phyloP scores from a whole-genome alignment of 1,140 invertebrate genomes.

The Hylyphantes graminicola region DNA sequence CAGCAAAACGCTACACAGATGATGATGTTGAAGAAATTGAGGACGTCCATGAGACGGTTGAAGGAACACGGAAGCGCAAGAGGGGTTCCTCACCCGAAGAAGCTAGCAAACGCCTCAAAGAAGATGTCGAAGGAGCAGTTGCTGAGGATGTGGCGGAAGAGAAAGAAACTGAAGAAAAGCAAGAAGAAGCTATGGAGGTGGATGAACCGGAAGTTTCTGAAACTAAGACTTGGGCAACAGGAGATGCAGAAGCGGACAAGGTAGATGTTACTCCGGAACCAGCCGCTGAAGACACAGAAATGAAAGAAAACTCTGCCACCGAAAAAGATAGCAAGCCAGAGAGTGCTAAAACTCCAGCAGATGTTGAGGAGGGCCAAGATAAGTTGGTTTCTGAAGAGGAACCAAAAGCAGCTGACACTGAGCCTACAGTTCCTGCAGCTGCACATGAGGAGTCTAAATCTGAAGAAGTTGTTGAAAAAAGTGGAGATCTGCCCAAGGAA shows the following conservation, averaged over 20 bases:
- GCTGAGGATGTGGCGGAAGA: slow-evolving; percentile 5
- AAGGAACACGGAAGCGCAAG: slow-evolving; percentile 21
- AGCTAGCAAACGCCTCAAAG: slow-evolving; percentile 41
- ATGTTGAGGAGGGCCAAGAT: not conserved
- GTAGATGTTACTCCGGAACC: not conserved
- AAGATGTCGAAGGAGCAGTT: not conserved
- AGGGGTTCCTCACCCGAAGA: slow-evolving; percentile 22
- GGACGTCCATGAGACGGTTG: slow-evolving; percentile 2
- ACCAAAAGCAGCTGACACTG: slow-evolving; percentile 15
- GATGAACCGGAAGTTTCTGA: slow-evolving; percentile 25
- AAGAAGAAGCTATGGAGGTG: slow-evolving; percentile 47
- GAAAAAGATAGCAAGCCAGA: not conserved
- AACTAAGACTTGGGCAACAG: not conserved
- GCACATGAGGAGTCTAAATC: not conserved
- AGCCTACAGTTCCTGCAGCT: not conserved
- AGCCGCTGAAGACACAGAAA: slow-evolving; percentile 16
- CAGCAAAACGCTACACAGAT: slow-evolving; percentile 49
- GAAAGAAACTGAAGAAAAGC: slow-evolving; percentile 10
- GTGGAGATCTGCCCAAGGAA: not conserved
- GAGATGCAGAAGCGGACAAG: no score
- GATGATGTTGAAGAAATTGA: slow-evolving; percentile 50
- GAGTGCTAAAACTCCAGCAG: not conserved
- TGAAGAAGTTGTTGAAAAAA: slow-evolving; percentile 11
- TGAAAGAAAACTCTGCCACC: slow-evolving; percentile 8
- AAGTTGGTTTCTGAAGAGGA: not conserved